These are phyloP conservation scores for Syndactyla subalaris DNA, from an alignment of 2,797 vertebrate genomes.

Conservation along the genomic window DNA sequence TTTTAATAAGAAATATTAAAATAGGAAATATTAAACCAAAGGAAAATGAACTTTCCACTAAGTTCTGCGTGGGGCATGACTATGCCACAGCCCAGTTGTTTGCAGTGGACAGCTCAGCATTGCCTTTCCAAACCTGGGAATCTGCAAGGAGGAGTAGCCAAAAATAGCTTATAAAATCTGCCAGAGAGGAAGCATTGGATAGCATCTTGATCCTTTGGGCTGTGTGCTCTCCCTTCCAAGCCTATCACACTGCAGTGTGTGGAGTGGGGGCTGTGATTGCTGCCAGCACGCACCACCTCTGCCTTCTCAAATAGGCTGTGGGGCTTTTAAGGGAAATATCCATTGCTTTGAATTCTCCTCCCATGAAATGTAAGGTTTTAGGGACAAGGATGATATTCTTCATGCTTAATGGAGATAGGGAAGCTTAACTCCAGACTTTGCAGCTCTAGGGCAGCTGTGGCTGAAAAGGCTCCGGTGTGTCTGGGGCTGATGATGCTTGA, in stretches of 20 bases:
- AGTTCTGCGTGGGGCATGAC: not conserved
- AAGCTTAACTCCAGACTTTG: not conserved
- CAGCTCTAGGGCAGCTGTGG: not conserved
- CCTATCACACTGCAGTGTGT: not conserved
- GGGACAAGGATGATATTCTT: not conserved
- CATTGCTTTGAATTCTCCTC: not conserved
- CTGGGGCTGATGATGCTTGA: not conserved
- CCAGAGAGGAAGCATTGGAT: not conserved
- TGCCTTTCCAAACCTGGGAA: not conserved
- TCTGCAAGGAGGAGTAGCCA: not conserved
- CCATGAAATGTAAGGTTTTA: not conserved
- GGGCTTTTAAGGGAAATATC: not conserved
- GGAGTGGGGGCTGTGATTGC: constrained; percentile 4
- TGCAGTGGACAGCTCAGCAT: not conserved
- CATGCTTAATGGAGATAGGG: not conserved
- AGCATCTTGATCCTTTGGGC: not conserved
- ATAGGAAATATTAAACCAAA: not conserved
- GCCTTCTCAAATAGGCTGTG: not conserved
- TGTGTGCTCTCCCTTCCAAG: not conserved
- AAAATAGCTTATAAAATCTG: not conserved
- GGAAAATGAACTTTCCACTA: not conserved
- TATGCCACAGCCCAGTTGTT: not conserved
- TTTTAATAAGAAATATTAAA: not conserved
- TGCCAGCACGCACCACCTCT: constrained; percentile 12
- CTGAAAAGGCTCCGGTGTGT: not conserved